Base-by-base conservation (phyloP, 2,888 invertebrate species). In the Cataglyphis cursor region DNA sequence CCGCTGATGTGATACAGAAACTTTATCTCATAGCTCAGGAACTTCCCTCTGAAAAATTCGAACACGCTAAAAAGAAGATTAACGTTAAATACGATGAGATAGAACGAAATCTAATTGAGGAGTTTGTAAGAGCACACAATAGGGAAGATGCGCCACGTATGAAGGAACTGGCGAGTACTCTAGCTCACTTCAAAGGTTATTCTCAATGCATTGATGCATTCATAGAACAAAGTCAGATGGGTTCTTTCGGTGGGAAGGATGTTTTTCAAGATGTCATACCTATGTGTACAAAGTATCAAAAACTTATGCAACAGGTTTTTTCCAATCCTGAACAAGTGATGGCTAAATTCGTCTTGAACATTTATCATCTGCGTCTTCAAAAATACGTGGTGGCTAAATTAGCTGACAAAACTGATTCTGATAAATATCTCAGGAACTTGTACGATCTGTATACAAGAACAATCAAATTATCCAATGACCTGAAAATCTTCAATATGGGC, bases 1-100 rank as follows among this genome's bases (percentile, higher is more conserved):
- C 99, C 28, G 99, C 99, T 12, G 99, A 99, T 95, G 97, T 99
- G 5, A 99, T 99, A 90, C 99, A 99, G 95, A 99, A 99, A 94
- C 95, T 99, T 0, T 97, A 99, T 94, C 97, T 99, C 28, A 99
- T 99, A 90, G 97, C 99, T 0, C 99, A 99, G 96, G 99, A 99
- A 95, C 95, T 99, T 61, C 99, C 99, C 0, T 96, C 97, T 0
- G 97, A 97, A 84, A 98, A 98, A 93, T 98, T 98, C 95, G 97
- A 97, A 89, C 97, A 97, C 24, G 98, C 98, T 0, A 97, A 97
- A 90, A 97, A 97, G 91, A 98, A 98, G 95, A 99, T 99, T 84
- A 97, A 97, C 92, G 96, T 97, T 31, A 99, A 98, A 93, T 99
- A 99, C 94, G 98, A 98, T 93, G 98, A 98, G 93, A 98, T 98